Base-by-base conservation (phyloP, 2,797 vertebrate species). In the Caiman crocodilus region DNA sequence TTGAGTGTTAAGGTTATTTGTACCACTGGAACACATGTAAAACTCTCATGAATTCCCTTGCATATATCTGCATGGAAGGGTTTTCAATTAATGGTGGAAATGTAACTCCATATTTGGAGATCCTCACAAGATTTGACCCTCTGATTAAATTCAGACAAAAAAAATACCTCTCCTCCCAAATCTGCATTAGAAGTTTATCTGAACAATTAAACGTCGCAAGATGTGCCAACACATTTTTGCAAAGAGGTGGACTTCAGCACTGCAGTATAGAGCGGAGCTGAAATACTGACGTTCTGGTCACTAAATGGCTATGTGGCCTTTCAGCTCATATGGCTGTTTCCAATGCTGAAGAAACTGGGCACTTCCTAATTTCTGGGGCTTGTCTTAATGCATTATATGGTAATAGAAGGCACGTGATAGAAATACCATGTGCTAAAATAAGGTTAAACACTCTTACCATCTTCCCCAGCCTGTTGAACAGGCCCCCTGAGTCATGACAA, bases 1-100 rank as follows among this genome's bases (percentile, higher is more conserved):
- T 85, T 96, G 85, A 96, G 87, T 92, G 91, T 97, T 92, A 93
- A 82, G 93, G 90, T 97, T 96, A 95, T 87, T 93, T 92, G 92
- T 92, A 93, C 82, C 85, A 83, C 63, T 93, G 73, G 92, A 94
- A 96, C 92, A 93, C 94, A 94, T 88, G 80, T 95, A 93, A 90
- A 35, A 6, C 91, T 93, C 88, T 92, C 76, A 64, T 69, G 61
- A 92, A 93, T 90, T 95, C 91, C 88, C 84, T 50, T 93, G 87
- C 63, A 85, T 94, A 11, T 95, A 95, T 87, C 74, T 88, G 57
- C 84, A n/a, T 26, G 78, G 60, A 91, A 94, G 63, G 90, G 91
- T 63, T 93, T 88, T 94, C 88, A 63, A 28, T 56, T 42, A 8
- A 76, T 55, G 69, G 30, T 59, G 92, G 89, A 96, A 94, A 93